These are phyloP conservation scores for Eidolon dupreanum DNA, from an alignment of 2,797 vertebrate species.

Conservation along the genomic window DNA sequence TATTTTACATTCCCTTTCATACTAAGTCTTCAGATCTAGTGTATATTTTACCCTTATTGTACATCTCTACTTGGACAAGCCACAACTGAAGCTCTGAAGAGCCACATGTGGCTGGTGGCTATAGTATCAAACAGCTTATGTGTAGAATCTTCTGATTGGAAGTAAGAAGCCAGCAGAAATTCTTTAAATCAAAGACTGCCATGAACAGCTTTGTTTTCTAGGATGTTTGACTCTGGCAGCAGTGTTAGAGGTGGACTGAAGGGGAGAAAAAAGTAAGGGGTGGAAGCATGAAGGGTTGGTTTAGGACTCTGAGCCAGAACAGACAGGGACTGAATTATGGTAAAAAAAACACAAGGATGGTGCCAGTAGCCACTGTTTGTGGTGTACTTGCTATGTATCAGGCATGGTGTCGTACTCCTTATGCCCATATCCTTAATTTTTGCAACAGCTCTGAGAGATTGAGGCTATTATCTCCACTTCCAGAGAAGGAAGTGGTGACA, in stretches of 20 bases:
- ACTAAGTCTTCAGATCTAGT: neutral
- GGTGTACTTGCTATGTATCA: neutral
- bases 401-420: neutral
- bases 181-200: neutral
- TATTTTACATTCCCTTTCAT: constrained; percentile 3
- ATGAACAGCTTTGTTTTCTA: neutral
- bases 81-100: neutral
- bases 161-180: neutral
- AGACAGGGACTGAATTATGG: neutral
- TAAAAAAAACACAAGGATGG: neutral
- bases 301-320: neutral
- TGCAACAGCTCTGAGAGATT: neutral
- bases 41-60: neutral
- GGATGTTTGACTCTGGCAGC: neutral
- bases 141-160: neutral
- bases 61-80: neutral
- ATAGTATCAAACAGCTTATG: neutral
- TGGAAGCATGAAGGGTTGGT: neutral
- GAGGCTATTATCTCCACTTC: neutral
- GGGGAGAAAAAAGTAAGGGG: neutral
- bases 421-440: neutral
- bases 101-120: neutral
- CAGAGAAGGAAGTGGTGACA: neutral
- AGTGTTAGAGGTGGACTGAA: neutral
- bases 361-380: neutral